These are phyloP conservation scores for Ophion ellenae DNA, from an alignment of 2,888 invertebrate genomes.

Conservation along the genomic window DNA sequence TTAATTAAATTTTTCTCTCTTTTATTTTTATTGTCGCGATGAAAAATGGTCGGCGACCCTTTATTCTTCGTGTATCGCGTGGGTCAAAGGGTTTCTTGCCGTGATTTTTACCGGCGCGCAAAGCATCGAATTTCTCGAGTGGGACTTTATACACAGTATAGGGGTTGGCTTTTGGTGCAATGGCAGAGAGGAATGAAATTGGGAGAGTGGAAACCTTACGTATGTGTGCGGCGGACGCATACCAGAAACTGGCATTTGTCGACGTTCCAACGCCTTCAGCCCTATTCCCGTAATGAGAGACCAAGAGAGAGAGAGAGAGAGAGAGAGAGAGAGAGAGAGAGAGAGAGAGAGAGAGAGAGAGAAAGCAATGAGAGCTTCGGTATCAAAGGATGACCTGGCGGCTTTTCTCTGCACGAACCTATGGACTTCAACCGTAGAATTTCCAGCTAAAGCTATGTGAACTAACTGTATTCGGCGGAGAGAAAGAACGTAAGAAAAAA, in stretches of 20 bases:
- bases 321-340: too few species aligned
- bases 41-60: slow-evolving; percentile 27
- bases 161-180: slow-evolving; percentile 11
- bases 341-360: slow-evolving; percentile 41
- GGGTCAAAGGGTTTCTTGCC: slow-evolving; percentile 51
- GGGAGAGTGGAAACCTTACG: slow-evolving; percentile 38
- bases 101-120: slow-evolving; percentile 45
- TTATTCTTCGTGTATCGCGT: slow-evolving; percentile 11
- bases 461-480: slow-evolving; percentile 6
- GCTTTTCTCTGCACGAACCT: slow-evolving; percentile 43
- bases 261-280: slow-evolving; percentile 56
- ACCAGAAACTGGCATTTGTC: slow-evolving; percentile 55
- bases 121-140: slow-evolving; percentile 39
- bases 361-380: slow-evolving; percentile 55
- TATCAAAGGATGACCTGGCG: slow-evolving; percentile 67
- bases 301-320: slow-evolving; percentile 18
- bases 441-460: slow-evolving; percentile 63
- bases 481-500: slow-evolving; percentile 37
- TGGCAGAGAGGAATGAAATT: slow-evolving; percentile 20
- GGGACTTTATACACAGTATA: slow-evolving; percentile 32
- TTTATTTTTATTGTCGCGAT: slow-evolving; percentile 19
- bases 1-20: not conserved
- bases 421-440: slow-evolving; percentile 44
- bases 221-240: slow-evolving; percentile 13
- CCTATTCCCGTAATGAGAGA: slow-evolving; percentile 40